These are phyloP conservation scores for Harmothoe impar DNA, from an alignment of 2,888 invertebrate species.

Conservation along the genomic window DNA sequence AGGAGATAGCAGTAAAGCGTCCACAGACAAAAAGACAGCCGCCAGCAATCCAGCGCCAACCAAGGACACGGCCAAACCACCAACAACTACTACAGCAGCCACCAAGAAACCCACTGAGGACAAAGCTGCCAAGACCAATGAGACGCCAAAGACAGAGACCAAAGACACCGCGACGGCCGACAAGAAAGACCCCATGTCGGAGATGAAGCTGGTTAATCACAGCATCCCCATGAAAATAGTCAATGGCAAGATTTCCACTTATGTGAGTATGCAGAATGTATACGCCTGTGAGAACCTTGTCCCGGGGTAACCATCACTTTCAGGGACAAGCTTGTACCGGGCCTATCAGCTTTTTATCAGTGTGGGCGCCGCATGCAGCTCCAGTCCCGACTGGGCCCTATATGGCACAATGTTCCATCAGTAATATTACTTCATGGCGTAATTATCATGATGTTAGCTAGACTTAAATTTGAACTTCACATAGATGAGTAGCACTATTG, in stretches of 20 bases:
- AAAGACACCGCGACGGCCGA: background rate
- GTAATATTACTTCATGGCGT: no score
- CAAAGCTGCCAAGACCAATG: background rate
- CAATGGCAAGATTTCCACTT: constrained; percentile 1
- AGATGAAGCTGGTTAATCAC: constrained; percentile 50
- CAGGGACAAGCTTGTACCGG: no score
- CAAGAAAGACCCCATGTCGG: background rate
- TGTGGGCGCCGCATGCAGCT: no score
- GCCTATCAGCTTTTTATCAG: no score
- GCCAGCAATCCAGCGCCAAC: background rate
- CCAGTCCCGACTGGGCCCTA: no score
- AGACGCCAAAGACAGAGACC: background rate
- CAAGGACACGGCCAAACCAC: background rate
- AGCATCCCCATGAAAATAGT: constrained; percentile 40
- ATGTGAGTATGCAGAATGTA: constrained; percentile 34
- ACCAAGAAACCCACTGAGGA: background rate
- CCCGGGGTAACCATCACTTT: no score
- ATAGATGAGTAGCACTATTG: no score
- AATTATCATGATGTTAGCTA: no score
- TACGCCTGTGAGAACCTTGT: no score
- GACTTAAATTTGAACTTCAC: no score
- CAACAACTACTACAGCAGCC: background rate
- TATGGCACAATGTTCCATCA: no score
- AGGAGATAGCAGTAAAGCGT: background rate
- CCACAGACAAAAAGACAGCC: background rate